Percentiles rank a stretch among this genome's conserved stretches.
Conservation (phyloP, 2,888 invertebrate species). For the Drosophila vallismaia region DNA sequence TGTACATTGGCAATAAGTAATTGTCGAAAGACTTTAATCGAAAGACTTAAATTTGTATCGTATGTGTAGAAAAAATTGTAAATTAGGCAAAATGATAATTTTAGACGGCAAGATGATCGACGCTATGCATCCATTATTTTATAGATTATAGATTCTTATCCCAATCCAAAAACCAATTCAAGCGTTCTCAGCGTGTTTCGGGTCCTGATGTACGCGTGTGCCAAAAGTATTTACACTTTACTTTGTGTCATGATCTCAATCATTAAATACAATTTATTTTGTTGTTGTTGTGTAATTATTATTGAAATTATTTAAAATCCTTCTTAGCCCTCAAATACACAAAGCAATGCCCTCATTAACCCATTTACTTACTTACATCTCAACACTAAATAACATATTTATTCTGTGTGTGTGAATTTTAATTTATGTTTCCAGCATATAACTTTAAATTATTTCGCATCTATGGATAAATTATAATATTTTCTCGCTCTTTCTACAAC, state of each 20-base stretch:
- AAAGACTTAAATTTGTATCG: conserved; percentile 35
- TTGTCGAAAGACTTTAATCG: conserved; percentile 9
- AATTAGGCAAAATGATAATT: conserved; percentile 46
- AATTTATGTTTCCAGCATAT: conserved; percentile 31
- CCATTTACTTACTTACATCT: conserved; percentile 3
- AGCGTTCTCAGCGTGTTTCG: conserved; percentile 74
- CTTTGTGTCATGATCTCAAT: conserved; percentile 74
- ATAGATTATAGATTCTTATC: conserved; percentile 25
- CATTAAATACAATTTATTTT: conserved; percentile 60
- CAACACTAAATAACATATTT: conserved; percentile 13
- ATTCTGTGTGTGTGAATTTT: conserved; percentile 37
- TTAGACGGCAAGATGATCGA: conserved; percentile 25
- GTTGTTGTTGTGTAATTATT: conserved; percentile 40
- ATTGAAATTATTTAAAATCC: conserved; percentile 63
- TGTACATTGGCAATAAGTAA: conserved; percentile 66
- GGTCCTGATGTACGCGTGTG: conserved; percentile 64
- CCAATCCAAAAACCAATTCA: conserved; percentile 51
- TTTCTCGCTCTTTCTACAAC: conserved; percentile 9
- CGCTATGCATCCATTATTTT: conserved; percentile 44
- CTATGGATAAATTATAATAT: conserved; percentile 28
- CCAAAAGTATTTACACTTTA: conserved; percentile 66
- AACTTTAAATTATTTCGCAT: conserved; percentile 27
- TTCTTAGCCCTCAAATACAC: conserved; percentile 17
- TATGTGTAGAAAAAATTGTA: conserved; percentile 42
- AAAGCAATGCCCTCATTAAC: conserved; percentile 21